These are phyloP conservation scores for Cryptotermes secundus DNA, from an alignment of 1,140 invertebrate genomes.

Conservation along the genomic window DNA sequence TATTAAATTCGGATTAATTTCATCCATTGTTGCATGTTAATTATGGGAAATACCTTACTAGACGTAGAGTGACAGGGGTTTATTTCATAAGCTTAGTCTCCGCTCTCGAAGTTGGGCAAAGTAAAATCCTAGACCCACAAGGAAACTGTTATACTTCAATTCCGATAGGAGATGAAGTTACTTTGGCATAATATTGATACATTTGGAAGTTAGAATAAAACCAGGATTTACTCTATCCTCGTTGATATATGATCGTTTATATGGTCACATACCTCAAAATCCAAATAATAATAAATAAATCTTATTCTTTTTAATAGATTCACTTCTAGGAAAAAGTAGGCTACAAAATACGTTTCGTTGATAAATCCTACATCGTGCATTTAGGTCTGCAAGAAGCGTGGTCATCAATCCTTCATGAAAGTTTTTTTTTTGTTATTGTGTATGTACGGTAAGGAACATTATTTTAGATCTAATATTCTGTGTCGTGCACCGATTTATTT, in stretches of 20 bases:
- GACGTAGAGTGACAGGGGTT: too few relatives aligned
- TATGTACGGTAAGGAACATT: slow-evolving; percentile 8
- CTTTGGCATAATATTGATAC: background rate
- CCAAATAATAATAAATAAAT: background rate
- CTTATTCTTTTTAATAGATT: background rate
- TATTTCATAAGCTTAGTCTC: too few relatives aligned
- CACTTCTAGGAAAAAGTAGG: background rate
- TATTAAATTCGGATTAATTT: too few relatives aligned
- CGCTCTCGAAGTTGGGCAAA: too few relatives aligned
- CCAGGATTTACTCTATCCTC: background rate
- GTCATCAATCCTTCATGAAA: slow-evolving; percentile 4
- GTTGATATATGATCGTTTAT: background rate
- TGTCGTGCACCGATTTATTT: slow-evolving; percentile 7
- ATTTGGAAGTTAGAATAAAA: background rate
- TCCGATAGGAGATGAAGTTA: too few relatives aligned
- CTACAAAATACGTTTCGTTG: slow-evolving; percentile 6
- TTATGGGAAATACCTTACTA: too few relatives aligned
- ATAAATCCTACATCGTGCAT: background rate
- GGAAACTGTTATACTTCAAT: too few relatives aligned
- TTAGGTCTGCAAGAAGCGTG: background rate
- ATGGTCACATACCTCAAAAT: background rate
- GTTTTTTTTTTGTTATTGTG: slow-evolving; percentile 4
- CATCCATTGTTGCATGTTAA: too few relatives aligned
- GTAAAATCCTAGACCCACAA: too few relatives aligned
- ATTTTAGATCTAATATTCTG: slow-evolving; percentile 12